phyloP scores from a whole-genome alignment of 2,113 vertebrate species.

The Cranoglanis bouderius region DNA sequence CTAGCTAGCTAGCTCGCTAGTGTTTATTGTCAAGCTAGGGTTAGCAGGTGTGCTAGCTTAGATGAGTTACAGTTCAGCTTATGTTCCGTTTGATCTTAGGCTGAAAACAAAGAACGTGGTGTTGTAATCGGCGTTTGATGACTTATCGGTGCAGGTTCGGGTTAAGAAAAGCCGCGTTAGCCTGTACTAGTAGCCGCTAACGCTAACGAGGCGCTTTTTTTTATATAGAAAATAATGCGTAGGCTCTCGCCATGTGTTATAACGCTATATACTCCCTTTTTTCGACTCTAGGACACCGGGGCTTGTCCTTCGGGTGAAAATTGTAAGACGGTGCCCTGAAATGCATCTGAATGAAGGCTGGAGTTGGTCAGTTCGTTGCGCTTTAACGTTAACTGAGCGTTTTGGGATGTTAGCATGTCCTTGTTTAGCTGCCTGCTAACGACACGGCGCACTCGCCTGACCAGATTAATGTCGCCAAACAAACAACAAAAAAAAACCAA shows the following conservation, averaged over 20 bases:
- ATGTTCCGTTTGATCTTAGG: background rate
- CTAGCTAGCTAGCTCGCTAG: background rate
- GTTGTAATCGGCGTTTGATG: background rate
- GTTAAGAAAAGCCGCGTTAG: background rate
- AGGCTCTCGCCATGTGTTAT: conserved; percentile 10
- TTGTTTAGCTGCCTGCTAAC: background rate
- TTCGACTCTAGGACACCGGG: background rate
- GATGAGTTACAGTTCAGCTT: background rate
- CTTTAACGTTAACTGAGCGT: no score
- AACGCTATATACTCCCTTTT: background rate
- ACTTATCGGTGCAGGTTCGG: background rate
- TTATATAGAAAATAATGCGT: background rate
- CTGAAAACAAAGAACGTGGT: background rate
- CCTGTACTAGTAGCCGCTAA: background rate
- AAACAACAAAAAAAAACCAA: background rate
- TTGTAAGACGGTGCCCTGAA: background rate
- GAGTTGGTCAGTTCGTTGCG: background rate
- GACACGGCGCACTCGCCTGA: background rate
- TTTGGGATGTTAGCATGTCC: background rate
- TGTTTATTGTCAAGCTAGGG: conserved; percentile 10
- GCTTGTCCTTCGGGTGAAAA: background rate
- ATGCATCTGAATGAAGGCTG: background rate
- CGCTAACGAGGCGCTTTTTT: background rate
- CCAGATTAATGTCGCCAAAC: background rate
- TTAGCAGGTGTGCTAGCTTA: background rate